Conservation (phyloP, 2,888 invertebrate species). For the Junonia oenone region DNA sequence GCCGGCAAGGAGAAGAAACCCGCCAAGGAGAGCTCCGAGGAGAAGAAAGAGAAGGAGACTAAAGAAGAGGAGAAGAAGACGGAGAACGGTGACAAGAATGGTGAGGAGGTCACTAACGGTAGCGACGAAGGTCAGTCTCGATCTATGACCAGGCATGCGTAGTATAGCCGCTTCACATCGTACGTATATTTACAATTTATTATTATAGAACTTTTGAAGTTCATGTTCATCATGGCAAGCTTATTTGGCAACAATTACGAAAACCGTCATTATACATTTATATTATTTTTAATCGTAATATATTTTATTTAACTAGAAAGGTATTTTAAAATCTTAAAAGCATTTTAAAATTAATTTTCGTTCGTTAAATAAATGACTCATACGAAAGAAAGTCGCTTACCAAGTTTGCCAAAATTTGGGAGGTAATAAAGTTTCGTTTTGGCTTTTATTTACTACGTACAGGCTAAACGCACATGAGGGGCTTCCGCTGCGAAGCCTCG, state of each 20-base stretch:
- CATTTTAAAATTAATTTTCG: not conserved
- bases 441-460: constrained; percentile 47
- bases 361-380: not conserved
- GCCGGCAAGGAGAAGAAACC: constrained; percentile 85
- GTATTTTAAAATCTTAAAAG: too few species aligned
- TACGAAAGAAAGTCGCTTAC: not conserved
- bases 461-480: constrained; percentile 55
- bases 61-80: constrained; percentile 77
- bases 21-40: constrained; percentile 82
- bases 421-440: constrained; percentile 25
- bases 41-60: constrained; percentile 81
- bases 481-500: constrained; percentile 31
- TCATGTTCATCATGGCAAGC: not conserved
- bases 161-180: constrained; percentile 56
- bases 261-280: too few species aligned
- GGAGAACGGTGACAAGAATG: constrained; percentile 71
- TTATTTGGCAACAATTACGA: not conserved
- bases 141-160: constrained; percentile 58
- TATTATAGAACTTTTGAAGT: not conserved
- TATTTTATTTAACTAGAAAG: too few species aligned
- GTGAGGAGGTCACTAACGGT: constrained; percentile 77
- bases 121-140: constrained; percentile 77
- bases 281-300: too few species aligned
- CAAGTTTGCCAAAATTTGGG: constrained; percentile 25
- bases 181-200: constrained; percentile 21